Evolutionary conservation across 2,797 vertebrate genomes (phyloP).

Genomic region (Rhinoraja longicauda): DNA sequence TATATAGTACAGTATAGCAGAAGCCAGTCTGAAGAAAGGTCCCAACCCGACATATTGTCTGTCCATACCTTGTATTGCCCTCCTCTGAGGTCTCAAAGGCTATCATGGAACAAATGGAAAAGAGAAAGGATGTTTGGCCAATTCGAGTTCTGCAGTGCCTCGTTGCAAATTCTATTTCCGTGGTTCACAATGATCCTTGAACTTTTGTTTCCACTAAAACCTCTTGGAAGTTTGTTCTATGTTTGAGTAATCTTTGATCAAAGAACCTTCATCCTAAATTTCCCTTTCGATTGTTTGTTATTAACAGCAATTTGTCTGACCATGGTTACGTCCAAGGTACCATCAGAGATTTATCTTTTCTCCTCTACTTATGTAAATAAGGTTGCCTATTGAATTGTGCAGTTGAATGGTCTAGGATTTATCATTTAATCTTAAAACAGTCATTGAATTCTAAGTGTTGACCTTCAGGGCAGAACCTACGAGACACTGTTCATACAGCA

Average conservation of each 20-base stretch:
- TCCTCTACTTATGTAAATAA: background rate
- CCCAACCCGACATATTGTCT: too few relatives aligned
- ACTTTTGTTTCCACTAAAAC: background rate
- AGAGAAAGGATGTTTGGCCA: background rate
- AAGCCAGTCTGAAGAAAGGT: background rate
- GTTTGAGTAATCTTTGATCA: background rate
- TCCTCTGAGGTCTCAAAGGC: background rate
- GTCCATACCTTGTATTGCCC: background rate
- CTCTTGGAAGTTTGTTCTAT: background rate
- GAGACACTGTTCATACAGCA: background rate
- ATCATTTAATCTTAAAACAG: background rate
- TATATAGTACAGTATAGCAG: background rate
- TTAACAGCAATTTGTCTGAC: background rate
- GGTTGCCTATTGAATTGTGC: background rate
- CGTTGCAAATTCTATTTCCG: background rate
- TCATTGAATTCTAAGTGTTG: background rate
- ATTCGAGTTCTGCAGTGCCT: background rate
- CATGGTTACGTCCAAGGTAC: background rate
- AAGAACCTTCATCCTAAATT: background rate
- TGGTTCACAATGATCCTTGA: background rate
- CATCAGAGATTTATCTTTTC: background rate
- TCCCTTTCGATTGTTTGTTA: background rate
- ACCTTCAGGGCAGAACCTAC: background rate
- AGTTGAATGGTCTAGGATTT: background rate
- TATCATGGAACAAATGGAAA: background rate